These are phyloP conservation scores for Muscicapa adusta DNA, from an alignment of 2,113 vertebrate genomes.

Conservation along the genomic window DNA sequence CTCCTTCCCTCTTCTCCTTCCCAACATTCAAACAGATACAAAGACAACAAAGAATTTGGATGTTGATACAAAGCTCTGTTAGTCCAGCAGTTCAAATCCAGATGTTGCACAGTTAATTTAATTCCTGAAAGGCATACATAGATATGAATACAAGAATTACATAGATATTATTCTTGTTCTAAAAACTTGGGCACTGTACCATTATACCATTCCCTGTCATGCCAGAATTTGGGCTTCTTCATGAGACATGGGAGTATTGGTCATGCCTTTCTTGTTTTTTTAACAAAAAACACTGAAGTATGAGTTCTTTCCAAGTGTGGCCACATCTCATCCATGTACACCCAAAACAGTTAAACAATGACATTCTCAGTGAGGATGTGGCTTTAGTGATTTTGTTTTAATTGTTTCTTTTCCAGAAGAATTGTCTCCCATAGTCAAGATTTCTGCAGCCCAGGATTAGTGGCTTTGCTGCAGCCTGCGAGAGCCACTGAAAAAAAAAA, in stretches of 20 bases:
- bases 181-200: background rate
- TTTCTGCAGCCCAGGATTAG: slow-evolving; percentile 48
- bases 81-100: background rate
- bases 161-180: background rate
- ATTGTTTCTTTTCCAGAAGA: slow-evolving; percentile 49
- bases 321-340: background rate
- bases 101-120: background rate
- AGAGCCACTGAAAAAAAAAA: background rate
- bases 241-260: background rate
- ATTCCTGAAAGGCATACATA: background rate
- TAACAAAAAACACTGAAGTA: background rate
- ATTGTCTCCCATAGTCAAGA: slow-evolving; percentile 4
- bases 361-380: slow-evolving; percentile 50
- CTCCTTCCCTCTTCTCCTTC: background rate
- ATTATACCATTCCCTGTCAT: background rate
- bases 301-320: background rate
- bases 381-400: slow-evolving; percentile 39
- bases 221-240: background rate
- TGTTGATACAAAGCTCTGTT: background rate
- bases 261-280: background rate
- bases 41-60: background rate
- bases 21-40: background rate
- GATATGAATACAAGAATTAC: no score
- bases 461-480: background rate
- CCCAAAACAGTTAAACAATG: slow-evolving; percentile 27